Base-by-base conservation (phyloP, 2,113 vertebrate genomes). In the Rhinolophus ferrumequinum region DNA sequence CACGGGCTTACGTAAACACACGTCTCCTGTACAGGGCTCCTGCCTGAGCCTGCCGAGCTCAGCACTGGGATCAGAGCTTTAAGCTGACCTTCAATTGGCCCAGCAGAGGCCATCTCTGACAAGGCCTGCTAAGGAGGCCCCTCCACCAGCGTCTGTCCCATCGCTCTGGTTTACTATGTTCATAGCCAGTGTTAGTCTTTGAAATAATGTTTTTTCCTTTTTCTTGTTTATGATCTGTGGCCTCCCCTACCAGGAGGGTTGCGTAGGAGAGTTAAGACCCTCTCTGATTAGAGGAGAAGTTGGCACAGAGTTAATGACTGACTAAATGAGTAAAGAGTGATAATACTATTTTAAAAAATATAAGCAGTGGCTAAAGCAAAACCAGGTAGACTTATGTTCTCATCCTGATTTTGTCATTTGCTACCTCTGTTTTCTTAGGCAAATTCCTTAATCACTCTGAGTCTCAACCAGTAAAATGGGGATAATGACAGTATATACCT, bases 181-280 rank as follows among this genome's bases (percentile, higher is more conserved):
- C 26, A 62, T 1, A 35, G 50, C 5, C n/a, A 10, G 50, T 30
- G 70, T 30, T 21, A 58, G n/a, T 75, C 66, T 70, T 85, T 41
- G 50, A 83, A 79, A 80, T 69, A 9, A 76, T 35, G 58, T 52
- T 30, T 44, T 69, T 73, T 89, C 28, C 69, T 70, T 88, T 90
- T 21, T 73, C 58, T 66, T 50, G 33, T 35, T 77, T 93, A 64
- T 66, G 44, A 72, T 2, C 38, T 67, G 70, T 76, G 24, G 2
- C 41, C 66, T 12, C 38, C 7, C 8, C 22, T 28, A 72, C 54
- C 38, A 73, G 4, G 47, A 79, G 24, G 30, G 67, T 22, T 58
- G 86, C 52, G 2, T 38, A 14, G 11, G 66, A 95, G 35, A 88
- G 14, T 72, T 52, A 47, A 73, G 54, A 77, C 10, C 16, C 10